These are phyloP conservation scores for Callionymus lyra DNA, from an alignment of 2,113 vertebrate genomes.

Conservation along the genomic window DNA sequence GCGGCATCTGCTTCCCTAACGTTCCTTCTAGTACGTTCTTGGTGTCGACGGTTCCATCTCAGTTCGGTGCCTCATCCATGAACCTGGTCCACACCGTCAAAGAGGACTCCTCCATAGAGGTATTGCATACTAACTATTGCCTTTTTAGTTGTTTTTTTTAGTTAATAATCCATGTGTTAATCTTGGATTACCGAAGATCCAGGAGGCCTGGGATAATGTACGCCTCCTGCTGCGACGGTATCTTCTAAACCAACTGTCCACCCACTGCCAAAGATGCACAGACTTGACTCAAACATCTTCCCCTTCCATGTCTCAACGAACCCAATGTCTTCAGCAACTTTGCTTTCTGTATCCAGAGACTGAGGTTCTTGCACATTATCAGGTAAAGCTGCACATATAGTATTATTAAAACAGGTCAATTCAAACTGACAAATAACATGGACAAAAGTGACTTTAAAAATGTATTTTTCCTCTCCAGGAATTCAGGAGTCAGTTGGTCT, in stretches of 20 bases:
- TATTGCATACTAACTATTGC: slow-evolving; percentile 12
- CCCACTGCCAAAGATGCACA: slow-evolving; percentile 8
- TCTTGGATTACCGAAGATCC: slow-evolving; percentile 42
- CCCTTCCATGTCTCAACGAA: slow-evolving; percentile 59
- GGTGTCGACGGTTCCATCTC: slow-evolving; percentile 24
- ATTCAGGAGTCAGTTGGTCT: slow-evolving; percentile 69
- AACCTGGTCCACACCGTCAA: slow-evolving; percentile 73
- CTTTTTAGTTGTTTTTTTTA: too few relatives aligned
- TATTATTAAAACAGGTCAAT: too few relatives aligned
- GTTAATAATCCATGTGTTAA: neutral
- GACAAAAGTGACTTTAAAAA: neutral
- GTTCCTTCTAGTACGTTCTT: slow-evolving; percentile 58
- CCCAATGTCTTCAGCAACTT: slow-evolving; percentile 73
- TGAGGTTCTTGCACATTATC: slow-evolving; percentile 80
- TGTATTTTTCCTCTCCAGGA: slow-evolving; percentile 68
- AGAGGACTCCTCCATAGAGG: slow-evolving; percentile 72
- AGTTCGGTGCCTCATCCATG: slow-evolving; percentile 51
- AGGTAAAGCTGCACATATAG: slow-evolving; percentile 38
- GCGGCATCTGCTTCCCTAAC: slow-evolving; percentile 75
- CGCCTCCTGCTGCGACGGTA: slow-evolving; percentile 77
- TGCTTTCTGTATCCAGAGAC: slow-evolving; percentile 82
- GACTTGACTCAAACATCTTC: slow-evolving; percentile 1
- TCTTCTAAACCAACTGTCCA: slow-evolving; percentile 70
- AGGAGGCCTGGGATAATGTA: slow-evolving; percentile 81
- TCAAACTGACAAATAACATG: too few relatives aligned